Conservation (phyloP, 1,140 invertebrate species). For the Colletes gigas region DNA sequence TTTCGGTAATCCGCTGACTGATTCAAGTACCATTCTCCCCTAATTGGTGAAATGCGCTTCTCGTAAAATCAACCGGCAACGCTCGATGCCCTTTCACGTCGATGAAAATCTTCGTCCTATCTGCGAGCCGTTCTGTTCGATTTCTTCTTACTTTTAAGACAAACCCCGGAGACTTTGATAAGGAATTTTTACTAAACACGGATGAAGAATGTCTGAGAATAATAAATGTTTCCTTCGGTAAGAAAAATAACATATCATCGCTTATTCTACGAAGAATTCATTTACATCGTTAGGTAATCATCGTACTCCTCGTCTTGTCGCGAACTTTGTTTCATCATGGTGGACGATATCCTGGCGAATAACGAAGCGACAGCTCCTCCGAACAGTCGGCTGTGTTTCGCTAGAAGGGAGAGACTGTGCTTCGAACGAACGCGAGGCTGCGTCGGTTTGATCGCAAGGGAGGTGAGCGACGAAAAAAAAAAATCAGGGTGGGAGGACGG, state of each 20-base stretch:
- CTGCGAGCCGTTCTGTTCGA: neutral
- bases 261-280: neutral
- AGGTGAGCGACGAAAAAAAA: neutral
- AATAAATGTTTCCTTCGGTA: constrained; percentile 11
- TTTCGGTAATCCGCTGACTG: neutral
- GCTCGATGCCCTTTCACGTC: neutral
- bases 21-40: neutral
- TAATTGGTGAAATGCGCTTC: neutral
- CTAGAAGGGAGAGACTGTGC: constrained; percentile 5
- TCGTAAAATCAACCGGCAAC: too few species aligned
- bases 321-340: neutral
- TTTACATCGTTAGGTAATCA: neutral
- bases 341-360: neutral
- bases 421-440: neutral
- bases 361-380: too few species aligned
- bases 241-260: neutral
- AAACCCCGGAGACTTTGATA: neutral
- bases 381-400: neutral
- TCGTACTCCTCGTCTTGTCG: neutral
- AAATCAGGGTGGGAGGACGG: neutral
- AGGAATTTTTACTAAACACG: constrained; percentile 9
- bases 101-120: neutral
- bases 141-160: neutral
- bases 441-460: neutral
- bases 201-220: constrained; percentile 13